These are phyloP conservation scores for Lytechinus variegatus DNA, from an alignment of 35 echinoderm and acorn worm species.

Conservation along the genomic window DNA sequence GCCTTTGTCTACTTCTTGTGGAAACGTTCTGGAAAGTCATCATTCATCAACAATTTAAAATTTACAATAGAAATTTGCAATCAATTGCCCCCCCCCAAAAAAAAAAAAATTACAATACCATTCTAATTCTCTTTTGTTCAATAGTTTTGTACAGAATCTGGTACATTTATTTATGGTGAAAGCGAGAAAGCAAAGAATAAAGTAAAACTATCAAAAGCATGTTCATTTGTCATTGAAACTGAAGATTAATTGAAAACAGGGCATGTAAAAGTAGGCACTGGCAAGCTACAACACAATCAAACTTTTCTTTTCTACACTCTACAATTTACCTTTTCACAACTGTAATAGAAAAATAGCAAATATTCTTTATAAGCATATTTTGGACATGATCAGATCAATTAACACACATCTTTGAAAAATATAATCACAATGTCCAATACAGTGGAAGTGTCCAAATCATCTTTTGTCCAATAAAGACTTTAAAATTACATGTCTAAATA, in stretches of 20 bases:
- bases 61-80: no score
- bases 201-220: no score
- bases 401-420: neutral
- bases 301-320: neutral
- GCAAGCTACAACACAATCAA: neutral
- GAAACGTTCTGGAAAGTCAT: no score
- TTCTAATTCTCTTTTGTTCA: no score
- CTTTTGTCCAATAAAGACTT: neutral
- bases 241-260: neutral
- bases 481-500: neutral
- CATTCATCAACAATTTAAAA: no score
- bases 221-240: neutral
- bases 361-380: neutral
- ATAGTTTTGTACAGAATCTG: no score
- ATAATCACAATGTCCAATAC: neutral
- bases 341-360: neutral
- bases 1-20: no score
- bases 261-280: neutral
- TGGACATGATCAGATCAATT: neutral
- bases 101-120: no score
- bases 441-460: neutral
- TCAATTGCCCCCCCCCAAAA: no score
- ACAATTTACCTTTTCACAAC: neutral
- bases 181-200: no score
- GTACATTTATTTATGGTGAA: no score